A percentile compares a stretch with the other conserved stretches of the same genome.
These are phyloP conservation scores for Pelecanoides urinatrix DNA, from an alignment of 2,113 vertebrate genomes.

Conservation along the genomic window DNA sequence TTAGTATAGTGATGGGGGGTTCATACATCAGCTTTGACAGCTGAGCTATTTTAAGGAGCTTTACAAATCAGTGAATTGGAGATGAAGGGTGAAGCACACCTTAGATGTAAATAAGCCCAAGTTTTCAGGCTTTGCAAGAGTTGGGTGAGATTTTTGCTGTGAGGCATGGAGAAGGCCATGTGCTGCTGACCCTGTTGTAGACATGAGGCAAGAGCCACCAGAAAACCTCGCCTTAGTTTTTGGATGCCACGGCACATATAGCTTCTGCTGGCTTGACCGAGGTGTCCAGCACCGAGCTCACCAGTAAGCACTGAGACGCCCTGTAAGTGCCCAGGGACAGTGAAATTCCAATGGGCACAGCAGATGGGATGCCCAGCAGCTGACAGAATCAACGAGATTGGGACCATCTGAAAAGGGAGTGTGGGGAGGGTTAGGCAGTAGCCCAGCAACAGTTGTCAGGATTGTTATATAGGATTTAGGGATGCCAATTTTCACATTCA, in stretches of 20 bases:
- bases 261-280: background rate
- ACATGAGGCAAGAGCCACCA: background rate
- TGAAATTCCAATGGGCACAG: background rate
- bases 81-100: background rate
- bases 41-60: background rate
- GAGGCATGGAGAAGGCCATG: background rate
- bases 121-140: background rate
- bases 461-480: background rate
- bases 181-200: background rate
- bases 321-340: background rate
- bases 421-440: background rate
- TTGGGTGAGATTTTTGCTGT: background rate
- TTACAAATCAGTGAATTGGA: background rate
- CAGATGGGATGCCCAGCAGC: background rate
- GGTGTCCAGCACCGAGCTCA: background rate
- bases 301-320: background rate
- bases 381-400: background rate
- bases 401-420: background rate
- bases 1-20: background rate
- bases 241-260: background rate
- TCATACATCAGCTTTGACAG: background rate
- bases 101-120: background rate
- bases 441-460: background rate
- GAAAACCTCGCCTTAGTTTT: background rate
- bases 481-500: background rate